Conservation (phyloP, 2,113 vertebrate species). For the Nannospalax galili region DNA sequence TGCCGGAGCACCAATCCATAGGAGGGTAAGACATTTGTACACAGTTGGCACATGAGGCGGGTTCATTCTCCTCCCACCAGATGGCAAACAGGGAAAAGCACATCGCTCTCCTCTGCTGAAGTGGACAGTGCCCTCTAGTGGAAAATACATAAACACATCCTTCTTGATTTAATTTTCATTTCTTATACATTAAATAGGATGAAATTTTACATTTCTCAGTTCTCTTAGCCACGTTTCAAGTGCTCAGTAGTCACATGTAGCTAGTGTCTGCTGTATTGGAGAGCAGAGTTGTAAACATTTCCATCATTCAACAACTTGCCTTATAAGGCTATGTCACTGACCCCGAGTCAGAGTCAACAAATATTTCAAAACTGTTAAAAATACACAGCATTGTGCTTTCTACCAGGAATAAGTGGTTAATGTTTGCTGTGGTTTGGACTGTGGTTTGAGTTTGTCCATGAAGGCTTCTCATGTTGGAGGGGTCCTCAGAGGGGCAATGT, state of each 20-base stretch:
- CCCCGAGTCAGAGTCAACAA: not conserved
- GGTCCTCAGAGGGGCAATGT: not conserved
- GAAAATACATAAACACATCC: constrained; percentile 18
- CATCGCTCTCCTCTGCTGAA: not conserved
- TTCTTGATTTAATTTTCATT: constrained; percentile 49
- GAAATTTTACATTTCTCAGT: not conserved
- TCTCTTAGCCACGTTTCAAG: not conserved
- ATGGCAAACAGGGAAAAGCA: not conserved
- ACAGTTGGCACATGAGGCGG: not conserved
- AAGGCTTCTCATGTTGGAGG: not conserved
- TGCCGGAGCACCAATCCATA: not conserved
- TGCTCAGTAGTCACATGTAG: not conserved
- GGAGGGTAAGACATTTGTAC: not conserved
- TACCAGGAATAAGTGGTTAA: not conserved
- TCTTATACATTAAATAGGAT: not conserved
- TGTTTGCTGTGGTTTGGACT: not conserved
- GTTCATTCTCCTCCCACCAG: not conserved
- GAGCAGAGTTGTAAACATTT: not conserved
- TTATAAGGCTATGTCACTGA: not conserved
- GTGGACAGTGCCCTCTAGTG: constrained; percentile 67
- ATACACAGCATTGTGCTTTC: not conserved
- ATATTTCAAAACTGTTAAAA: constrained; percentile 2
- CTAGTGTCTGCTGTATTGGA: not conserved
- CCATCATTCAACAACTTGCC: not conserved
- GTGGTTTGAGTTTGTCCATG: not conserved